These are phyloP conservation scores for Aramus guarauna DNA, from an alignment of 2,113 vertebrate species.

Conservation along the genomic window DNA sequence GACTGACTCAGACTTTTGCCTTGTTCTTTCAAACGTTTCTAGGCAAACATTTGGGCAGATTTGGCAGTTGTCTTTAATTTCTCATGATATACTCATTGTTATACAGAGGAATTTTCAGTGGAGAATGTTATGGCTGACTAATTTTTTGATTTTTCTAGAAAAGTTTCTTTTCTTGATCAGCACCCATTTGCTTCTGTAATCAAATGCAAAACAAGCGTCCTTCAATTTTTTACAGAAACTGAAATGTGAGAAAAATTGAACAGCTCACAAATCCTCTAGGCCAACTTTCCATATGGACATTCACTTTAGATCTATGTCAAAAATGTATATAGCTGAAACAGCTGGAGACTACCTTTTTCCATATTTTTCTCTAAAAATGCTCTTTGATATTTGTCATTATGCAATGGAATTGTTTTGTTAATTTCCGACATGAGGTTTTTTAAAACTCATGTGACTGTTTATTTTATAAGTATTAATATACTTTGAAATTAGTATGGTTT, in stretches of 20 bases:
- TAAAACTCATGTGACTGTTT: background rate
- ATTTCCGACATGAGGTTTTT: background rate
- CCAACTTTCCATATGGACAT: background rate
- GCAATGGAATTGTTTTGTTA: background rate
- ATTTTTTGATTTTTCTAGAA: background rate
- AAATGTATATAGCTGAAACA: background rate
- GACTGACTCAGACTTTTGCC: conserved; percentile 39
- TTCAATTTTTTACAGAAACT: background rate
- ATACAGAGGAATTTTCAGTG: background rate
- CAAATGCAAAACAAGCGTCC: background rate
- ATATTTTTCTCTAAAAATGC: background rate
- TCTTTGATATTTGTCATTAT: background rate
- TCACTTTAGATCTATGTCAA: background rate
- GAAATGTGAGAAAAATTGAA: background rate
- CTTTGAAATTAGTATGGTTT: background rate
- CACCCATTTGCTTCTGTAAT: background rate
- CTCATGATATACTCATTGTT: background rate
- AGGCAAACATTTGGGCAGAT: background rate
- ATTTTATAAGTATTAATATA: background rate
- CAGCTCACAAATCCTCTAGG: too few species aligned
- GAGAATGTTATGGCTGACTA: background rate
- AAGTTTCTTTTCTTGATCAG: background rate
- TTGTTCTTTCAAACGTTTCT: background rate
- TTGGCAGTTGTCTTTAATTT: background rate
- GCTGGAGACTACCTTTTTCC: background rate